These are phyloP conservation scores for Aradophagus sp. DNA, from an alignment of 1,140 invertebrate genomes.

Conservation along the genomic window DNA sequence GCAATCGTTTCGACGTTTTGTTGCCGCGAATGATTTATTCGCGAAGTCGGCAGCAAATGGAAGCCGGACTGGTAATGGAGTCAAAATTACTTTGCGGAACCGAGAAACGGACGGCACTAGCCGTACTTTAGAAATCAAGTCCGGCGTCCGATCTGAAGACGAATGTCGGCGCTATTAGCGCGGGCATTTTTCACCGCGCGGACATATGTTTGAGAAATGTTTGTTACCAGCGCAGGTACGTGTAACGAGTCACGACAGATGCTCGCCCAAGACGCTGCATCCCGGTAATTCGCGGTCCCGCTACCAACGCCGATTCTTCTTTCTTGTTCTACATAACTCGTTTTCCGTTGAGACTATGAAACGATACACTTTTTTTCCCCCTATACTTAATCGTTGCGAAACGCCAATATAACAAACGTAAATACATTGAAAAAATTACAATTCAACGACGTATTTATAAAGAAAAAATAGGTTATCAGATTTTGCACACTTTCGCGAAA, in stretches of 20 bases:
- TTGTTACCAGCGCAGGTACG: slow-evolving; percentile 43
- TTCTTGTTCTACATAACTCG: slow-evolving; percentile 22
- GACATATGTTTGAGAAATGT: slow-evolving; percentile 64
- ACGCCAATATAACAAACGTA: no score
- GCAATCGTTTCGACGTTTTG: no score
- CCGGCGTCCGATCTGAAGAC: slow-evolving; percentile 23
- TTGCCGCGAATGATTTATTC: no score
- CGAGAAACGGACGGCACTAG: no score
- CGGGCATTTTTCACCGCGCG: slow-evolving; percentile 30
- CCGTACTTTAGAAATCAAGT: slow-evolving; percentile 45
- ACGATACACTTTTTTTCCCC: not conserved
- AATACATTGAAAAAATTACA: no score
- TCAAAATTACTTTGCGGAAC: slow-evolving; percentile 11
- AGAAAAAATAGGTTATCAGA: no score
- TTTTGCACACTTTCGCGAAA: no score
- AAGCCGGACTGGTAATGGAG: no score
- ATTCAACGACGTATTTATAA: no score
- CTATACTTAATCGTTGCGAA: no score
- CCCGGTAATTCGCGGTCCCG: slow-evolving; percentile 59
- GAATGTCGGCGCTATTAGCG: slow-evolving; percentile 47
- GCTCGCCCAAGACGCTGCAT: slow-evolving; percentile 56
- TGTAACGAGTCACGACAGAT: slow-evolving; percentile 67
- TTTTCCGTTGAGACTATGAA: slow-evolving; percentile 1
- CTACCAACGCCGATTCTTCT: slow-evolving; percentile 17
- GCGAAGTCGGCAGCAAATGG: no score